phyloP scores from a whole-genome alignment of 2,888 invertebrate genomes.

The Protula sp. region DNA sequence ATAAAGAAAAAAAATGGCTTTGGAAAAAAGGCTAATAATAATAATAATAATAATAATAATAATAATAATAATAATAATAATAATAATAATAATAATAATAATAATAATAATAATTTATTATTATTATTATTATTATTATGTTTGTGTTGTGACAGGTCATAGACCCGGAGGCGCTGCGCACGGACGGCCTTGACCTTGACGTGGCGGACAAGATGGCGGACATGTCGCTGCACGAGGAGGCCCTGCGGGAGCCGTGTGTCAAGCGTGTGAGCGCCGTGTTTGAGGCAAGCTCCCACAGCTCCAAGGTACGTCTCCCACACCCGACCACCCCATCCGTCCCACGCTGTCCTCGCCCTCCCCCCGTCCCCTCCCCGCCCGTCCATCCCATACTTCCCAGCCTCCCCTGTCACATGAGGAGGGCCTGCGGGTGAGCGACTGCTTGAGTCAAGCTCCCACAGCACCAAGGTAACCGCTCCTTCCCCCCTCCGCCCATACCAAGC shows the following conservation, averaged over 20 bases:
- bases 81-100: too few relatives aligned
- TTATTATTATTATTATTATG: too few relatives aligned
- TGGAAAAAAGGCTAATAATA: too few relatives aligned
- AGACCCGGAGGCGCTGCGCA: slow-evolving; percentile 50
- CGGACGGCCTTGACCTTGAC: slow-evolving; percentile 45
- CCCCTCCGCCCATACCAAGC: too few relatives aligned
- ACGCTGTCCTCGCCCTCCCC: neutral
- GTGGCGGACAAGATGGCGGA: slow-evolving; percentile 49
- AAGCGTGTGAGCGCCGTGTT: neutral
- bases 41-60: too few relatives aligned
- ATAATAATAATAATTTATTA: too few relatives aligned
- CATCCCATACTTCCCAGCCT: neutral
- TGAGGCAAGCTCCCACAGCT: neutral
- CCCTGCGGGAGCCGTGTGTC: neutral
- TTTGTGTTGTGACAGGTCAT: too few relatives aligned
- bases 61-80: too few relatives aligned
- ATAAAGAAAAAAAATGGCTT: too few relatives aligned
- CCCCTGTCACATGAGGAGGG: slow-evolving; percentile 1
- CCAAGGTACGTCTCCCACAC: neutral
- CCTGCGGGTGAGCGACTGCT: neutral
- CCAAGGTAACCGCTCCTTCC: slow-evolving; percentile 44
- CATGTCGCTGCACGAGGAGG: slow-evolving; percentile 38
- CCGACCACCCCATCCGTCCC: neutral
- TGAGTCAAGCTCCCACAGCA: slow-evolving; percentile 23
- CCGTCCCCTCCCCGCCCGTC: neutral